phyloP scores from a whole-genome alignment of 2,113 vertebrate species.

The Ariopsis seemanni region DNA sequence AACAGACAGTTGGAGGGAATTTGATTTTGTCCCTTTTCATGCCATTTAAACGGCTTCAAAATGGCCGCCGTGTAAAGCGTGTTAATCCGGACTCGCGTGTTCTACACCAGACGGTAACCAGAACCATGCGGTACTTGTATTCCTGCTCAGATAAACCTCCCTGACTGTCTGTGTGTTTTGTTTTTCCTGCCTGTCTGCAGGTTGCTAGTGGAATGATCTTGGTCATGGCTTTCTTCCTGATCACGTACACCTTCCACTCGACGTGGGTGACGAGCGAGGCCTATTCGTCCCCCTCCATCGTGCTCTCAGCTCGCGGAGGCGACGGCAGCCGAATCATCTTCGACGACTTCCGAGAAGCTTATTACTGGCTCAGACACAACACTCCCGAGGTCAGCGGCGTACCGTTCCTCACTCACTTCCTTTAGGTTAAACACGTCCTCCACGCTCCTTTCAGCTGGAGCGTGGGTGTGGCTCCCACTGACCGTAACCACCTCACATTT shows the following conservation, averaged over 20 bases:
- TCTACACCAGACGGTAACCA: too few species aligned
- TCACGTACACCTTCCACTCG: constrained; percentile 98
- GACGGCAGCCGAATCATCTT: constrained; percentile 98
- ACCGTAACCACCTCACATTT: too few species aligned
- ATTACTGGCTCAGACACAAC: constrained; percentile 98
- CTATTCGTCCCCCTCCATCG: constrained; percentile 97
- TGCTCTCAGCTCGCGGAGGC: constrained; percentile 89
- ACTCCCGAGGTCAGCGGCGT: constrained; percentile 84
- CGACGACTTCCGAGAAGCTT: constrained; percentile 97
- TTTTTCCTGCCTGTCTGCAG: constrained; percentile 61
- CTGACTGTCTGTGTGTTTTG: not conserved
- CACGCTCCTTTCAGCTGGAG: not conserved
- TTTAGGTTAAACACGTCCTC: too few species aligned
- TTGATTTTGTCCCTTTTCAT: not conserved
- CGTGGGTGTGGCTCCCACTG: too few species aligned
- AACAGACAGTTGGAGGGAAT: not conserved
- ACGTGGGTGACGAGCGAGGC: constrained; percentile 99
- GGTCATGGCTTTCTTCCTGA: constrained; percentile 98
- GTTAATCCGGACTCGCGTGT: not conserved
- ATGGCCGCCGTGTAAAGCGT: not conserved
- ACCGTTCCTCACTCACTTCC: not conserved
- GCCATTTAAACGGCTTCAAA: not conserved
- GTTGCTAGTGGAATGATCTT: constrained; percentile 99
- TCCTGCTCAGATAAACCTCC: not conserved
- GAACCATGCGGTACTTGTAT: not conserved